Evolutionary conservation across 2,797 vertebrate genomes (phyloP), one percentile per base, ranked within the genome.

Genomic region (Danio tinwini): DNA sequence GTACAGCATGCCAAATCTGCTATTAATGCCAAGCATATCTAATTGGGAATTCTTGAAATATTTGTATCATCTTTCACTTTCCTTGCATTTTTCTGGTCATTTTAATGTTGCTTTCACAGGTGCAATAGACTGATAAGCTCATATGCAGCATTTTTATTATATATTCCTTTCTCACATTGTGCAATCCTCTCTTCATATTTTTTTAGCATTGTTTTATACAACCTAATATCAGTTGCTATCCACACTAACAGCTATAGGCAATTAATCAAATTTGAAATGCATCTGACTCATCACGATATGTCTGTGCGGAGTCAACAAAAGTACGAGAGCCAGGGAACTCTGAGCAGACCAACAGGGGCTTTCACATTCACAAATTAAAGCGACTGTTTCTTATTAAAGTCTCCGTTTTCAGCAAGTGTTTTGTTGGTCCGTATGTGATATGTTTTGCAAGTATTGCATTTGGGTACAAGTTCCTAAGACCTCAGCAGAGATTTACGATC

Each of bases 351-450:
- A 76, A 39, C 68, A 55, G 37, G 14, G 59, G 52, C 21, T 42
- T 80, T 40, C n/a, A 21, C 29, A 53, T 29, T 64, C 62, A 17
- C 16, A 76, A 71, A 68, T 55, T 76, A 11, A 70, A 69, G 11
- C 14, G 44, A 45, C 52, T 63, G 44, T 80, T 80, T 64, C 42
- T 69, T 52, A 59, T 80, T 50, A 61, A 58, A 49, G 17, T 44
- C 47, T 68, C n/a, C 40, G 50, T 77, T 63, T 64, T 42, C 78
- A 49, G 40, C 49, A 53, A 45, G 73, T 53, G 42, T 67, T 59
- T 53, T 56, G 29, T 76, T 72, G 64, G 64, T 76, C 10, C 1
- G 1, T 62, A 21, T 21, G 5, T 2, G 17, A 52, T 42, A 62
- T 53, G 44, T 61, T 70, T 70, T 78, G 37, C 55, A 42, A 44